phyloP scores from a whole-genome alignment of 2,888 invertebrate genomes.

The Ophraella communa region DNA sequence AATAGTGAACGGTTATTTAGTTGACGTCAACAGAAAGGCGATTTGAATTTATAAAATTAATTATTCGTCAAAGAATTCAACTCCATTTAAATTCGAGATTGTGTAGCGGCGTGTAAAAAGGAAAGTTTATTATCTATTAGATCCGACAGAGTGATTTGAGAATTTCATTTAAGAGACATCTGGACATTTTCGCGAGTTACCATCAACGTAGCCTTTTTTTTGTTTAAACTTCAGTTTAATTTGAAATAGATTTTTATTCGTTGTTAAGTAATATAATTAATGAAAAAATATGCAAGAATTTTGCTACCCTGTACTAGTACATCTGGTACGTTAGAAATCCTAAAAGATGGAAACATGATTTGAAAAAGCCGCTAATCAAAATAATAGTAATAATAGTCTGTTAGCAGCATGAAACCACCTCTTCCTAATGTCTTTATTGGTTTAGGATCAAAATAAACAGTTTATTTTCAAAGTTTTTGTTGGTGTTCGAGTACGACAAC shows the following conservation, averaged over 20 bases:
- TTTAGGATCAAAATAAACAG: too few relatives aligned
- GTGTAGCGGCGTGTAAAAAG: conserved; percentile 3
- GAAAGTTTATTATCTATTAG: conserved; percentile 2
- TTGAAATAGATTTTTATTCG: not conserved
- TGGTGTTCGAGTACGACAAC: too few relatives aligned
- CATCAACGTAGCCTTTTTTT: not conserved
- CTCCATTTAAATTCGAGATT: conserved; percentile 15
- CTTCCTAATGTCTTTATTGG: too few relatives aligned
- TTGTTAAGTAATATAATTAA: too few relatives aligned
- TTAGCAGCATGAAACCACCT: too few relatives aligned
- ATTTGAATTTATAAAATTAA: conserved; percentile 23
- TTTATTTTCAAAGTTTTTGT: too few relatives aligned
- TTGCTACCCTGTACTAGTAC: too few relatives aligned
- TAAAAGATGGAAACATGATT: too few relatives aligned
- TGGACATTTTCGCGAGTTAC: not conserved
- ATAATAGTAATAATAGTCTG: too few relatives aligned
- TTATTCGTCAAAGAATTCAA: conserved; percentile 16
- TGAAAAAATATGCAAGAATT: too few relatives aligned
- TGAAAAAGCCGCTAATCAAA: too few relatives aligned
- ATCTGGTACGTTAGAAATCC: too few relatives aligned
- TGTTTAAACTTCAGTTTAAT: not conserved
- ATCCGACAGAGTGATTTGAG: not conserved
- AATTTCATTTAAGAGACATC: not conserved
- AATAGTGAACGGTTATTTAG: conserved; percentile 2
- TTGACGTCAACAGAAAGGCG: not conserved